Conservation (phyloP, 2,113 vertebrate genomes). For the Semnopithecus entellus region DNA sequence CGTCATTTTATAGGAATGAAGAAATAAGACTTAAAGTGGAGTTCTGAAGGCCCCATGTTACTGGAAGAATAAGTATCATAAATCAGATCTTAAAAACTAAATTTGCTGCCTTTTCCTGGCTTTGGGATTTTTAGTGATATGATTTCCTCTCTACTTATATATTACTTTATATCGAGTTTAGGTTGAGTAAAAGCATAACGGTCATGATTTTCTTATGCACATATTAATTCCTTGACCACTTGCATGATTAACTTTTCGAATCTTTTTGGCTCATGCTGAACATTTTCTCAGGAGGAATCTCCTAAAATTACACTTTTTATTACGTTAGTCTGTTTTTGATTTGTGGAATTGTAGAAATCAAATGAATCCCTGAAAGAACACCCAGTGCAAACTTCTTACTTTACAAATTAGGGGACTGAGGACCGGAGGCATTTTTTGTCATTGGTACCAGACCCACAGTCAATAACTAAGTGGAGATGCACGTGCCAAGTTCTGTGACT, state of each 20-base stretch:
- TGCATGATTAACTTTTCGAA: neutral
- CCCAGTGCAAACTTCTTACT: neutral
- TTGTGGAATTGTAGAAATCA: neutral
- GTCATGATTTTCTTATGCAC: neutral
- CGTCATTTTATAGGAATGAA: neutral
- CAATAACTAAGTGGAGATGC: neutral
- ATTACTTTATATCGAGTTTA: constrained; percentile 11
- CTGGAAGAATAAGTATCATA: constrained; percentile 3
- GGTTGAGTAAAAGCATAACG: neutral
- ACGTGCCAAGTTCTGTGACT: neutral
- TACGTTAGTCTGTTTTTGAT: constrained; percentile 13
- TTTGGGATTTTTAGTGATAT: neutral
- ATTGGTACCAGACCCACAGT: neutral
- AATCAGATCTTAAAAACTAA: constrained; percentile 31
- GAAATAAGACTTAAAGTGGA: neutral
- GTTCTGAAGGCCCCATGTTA: neutral
- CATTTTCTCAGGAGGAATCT: neutral
- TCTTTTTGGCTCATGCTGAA: neutral
- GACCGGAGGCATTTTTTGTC: neutral
- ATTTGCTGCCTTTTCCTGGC: neutral
- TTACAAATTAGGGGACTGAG: neutral
- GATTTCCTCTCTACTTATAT: neutral
- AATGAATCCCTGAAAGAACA: neutral
- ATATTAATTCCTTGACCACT: constrained; percentile 1
- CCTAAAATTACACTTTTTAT: neutral